Base-by-base conservation (phyloP, 1,140 invertebrate species). In the Macrosteles quadrilineatus region DNA sequence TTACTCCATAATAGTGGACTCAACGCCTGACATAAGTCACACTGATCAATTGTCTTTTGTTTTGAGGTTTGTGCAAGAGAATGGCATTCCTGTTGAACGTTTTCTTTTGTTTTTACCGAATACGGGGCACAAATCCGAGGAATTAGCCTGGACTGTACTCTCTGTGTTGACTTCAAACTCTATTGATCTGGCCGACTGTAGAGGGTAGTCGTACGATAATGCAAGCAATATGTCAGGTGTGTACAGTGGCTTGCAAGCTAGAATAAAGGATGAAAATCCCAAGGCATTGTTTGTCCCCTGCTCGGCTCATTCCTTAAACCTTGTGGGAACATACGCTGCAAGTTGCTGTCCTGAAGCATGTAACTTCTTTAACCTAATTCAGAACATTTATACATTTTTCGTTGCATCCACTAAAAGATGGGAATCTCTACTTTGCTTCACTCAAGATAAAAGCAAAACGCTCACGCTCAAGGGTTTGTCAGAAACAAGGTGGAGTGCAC, bases 1-100 rank as follows among this genome's bases (percentile, higher is more conserved):
- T 73, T 83, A 76, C 73, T 76, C 75, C 43, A 73, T 80, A 57
- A 77, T 77, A 55, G 72, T 81, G n/a, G 79, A 81, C 75, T 80
- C 77, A 2, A 80, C 77, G 77, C 78, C 40, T 40, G 78, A 81
- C 73, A 72, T 80, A 62, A 68, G 74, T 14, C 74, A 80, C 55
- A 71, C 74, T 0, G 79, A 81, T 72, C 76, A 82, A 70, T 71
- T 81, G n/a, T 76, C 76, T 45, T 68, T 76, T 31, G 66, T 76
- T 12, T 62, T 75, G 69, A 40, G 75, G 68, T 78, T 74, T 67
- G 63, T 87, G 17, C 14, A 63, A 3, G 31, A 53, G 31, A 32
- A 40, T 65, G 70, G 69, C 27, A 43, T 40, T 31, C 36, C 36
- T 40, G 6, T 40, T 40, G 72, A 73, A 70, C 19, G 53, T 6